phyloP scores from a whole-genome alignment of 2,797 vertebrate genomes.

The Emydoidea blandingii region DNA sequence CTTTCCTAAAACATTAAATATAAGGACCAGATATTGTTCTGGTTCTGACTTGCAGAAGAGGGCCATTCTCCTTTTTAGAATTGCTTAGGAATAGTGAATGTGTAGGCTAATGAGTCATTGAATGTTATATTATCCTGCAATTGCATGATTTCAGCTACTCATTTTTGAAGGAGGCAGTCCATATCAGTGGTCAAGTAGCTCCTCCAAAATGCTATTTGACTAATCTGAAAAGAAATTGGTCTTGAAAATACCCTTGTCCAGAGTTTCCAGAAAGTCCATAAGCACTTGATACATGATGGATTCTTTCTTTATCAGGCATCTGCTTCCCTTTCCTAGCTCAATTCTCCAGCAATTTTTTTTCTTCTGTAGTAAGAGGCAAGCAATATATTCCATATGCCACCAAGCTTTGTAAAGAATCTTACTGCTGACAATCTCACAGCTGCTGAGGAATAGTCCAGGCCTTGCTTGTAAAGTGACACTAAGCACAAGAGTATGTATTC shows the following conservation, averaged over 20 bases:
- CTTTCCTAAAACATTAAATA: neutral
- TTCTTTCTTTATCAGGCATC: constrained; percentile 63
- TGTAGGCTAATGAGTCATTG: neutral
- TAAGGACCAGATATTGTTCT: neutral
- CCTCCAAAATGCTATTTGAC: constrained; percentile 12
- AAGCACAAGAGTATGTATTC: constrained; percentile 37
- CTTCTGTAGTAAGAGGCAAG: constrained; percentile 67
- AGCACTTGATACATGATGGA: constrained; percentile 31
- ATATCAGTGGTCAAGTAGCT: neutral
- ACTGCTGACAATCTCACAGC: constrained; percentile 73
- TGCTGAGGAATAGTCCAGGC: constrained; percentile 61
- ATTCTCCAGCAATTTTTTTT: constrained; percentile 66
- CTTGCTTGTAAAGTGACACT: constrained; percentile 47
- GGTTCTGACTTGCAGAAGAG: neutral
- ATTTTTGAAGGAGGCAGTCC: constrained; percentile 5
- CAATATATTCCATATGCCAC: constrained; percentile 72
- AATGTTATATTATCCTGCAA: neutral
- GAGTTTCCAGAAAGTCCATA: constrained; percentile 49
- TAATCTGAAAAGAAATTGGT: neutral
- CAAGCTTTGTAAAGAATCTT: constrained; percentile 75
- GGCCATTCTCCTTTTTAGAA: neutral
- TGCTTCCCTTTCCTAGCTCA: constrained; percentile 74
- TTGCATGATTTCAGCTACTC: neutral
- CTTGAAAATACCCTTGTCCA: constrained; percentile 27
- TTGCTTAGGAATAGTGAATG: neutral